A percentile compares a stretch with the other conserved stretches of the same genome.
Conservation (phyloP, 2,888 invertebrate genomes). For the Eristalis arbustorum region DNA sequence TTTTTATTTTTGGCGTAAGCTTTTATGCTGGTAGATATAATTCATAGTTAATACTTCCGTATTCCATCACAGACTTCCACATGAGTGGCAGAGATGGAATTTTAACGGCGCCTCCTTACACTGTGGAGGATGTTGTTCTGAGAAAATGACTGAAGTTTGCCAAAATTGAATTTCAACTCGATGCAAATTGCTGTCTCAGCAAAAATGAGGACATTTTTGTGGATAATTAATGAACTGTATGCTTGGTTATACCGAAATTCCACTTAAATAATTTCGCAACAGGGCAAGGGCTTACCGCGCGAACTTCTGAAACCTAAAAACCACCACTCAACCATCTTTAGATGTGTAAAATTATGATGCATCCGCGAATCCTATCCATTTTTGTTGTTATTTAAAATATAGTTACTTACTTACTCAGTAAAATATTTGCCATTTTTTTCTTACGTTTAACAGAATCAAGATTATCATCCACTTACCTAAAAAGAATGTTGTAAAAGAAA, state of each 20-base stretch:
- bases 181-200: not conserved
- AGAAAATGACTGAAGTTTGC: slow-evolving; percentile 14
- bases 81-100: slow-evolving; percentile 41
- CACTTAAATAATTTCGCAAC: too few relatives aligned
- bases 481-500: slow-evolving; percentile 39
- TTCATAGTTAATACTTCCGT: slow-evolving; percentile 65
- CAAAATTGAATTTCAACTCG: slow-evolving; percentile 1
- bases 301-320: not conserved
- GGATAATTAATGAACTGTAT: not conserved
- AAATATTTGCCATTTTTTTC: slow-evolving; percentile 54
- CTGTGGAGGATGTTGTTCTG: not conserved
- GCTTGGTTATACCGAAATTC: not conserved
- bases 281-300: not conserved
- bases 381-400: not conserved
- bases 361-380: not conserved
- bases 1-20: not conserved
- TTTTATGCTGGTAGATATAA: slow-evolving; percentile 36
- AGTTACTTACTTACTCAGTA: slow-evolving; percentile 58
- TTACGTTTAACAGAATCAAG: slow-evolving; percentile 28
- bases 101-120: slow-evolving; percentile 33
- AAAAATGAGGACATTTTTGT: not conserved
- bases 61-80: slow-evolving; percentile 65
- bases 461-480: slow-evolving; percentile 61
- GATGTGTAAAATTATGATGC: not conserved
- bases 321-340: too few relatives aligned